Base-by-base conservation (phyloP, 2,888 invertebrate species). In the Meloe dianella region DNA sequence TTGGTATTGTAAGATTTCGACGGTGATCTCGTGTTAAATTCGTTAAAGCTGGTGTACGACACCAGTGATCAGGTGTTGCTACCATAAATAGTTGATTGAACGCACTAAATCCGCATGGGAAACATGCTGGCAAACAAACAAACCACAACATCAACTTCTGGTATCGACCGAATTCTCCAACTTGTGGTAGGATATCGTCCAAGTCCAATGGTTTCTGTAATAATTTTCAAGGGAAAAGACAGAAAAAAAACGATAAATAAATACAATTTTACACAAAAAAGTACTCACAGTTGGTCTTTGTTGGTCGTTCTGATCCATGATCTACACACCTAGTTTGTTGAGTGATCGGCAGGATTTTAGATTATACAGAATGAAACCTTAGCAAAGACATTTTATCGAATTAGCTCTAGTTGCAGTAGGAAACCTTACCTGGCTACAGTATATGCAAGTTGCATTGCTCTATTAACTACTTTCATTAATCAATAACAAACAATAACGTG, bases 11-110 rank as follows among this genome's bases (percentile, higher is more conserved):
- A 74, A 93, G 82, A 64, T 83, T 81, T 83, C 88, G 89, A 64
- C 90, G 85, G 78, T 89, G 85, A 62, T 88, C 85, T 71, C 84
- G 79, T 6, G 89, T 86, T 60, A 91, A 81, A 78, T 88, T 87
- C 5, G 75, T 67, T 65, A 95, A 84, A 73, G 90, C 89, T 0
- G 93, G 92, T 27, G 93, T 88, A 69, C 83, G 86, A 80, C 96
- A 96, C 94, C 95, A 95, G 84, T 95, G 92, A 56, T 91, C 90
- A 0, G 96, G 96, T 38, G 91, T 89, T 76, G 94, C 92, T 5
- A 95, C 90, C 93, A 96, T 95, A 84, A 97, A 96, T 41, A 96
- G 87, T 84, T 96, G 96, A 85, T 95, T 96, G 84, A 96, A 95
- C 5, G 95, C 95, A 83, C 94, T 93, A 84, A 95, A 96, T 32